Base-by-base conservation (phyloP, 2,797 vertebrate species). In the Sebastes melanostomus region DNA sequence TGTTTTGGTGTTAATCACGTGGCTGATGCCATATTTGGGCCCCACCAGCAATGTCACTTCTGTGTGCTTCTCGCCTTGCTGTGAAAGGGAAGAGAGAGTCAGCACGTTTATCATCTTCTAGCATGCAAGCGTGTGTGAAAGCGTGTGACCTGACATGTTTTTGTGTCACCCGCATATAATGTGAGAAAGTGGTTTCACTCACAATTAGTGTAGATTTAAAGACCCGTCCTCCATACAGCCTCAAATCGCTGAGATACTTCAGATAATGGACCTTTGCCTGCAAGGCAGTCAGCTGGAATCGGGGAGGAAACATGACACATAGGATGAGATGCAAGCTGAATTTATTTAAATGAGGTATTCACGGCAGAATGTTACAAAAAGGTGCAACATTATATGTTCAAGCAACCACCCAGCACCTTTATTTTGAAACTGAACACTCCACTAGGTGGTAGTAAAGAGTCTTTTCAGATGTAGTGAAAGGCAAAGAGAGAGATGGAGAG, bases 241-340 rank as follows among this genome's bases (percentile, higher is more conserved):
- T 95, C 81, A 99, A 94, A 87, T 99, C 98, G 89, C 96, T 99
- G 92, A 99, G 98, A 93, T 99, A 99, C 94, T 98, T 99, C 81
- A 99, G 96, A 94, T 99, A 99, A 94, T 99, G 97, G 52, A 99
- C 98, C 93, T 99, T 99, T 88, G 98, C 98, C 94, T 99, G 98
- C 81, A 99, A 91, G 69, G 97, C 97, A 22, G 98, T 99, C 30
- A 99, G 95, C 98, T 99, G 93, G n/a, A 87, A 74, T 2, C 1
- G 2, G 5, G 18, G 29, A 74, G 5, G 52, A 69, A 75, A 82
- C 1, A 84, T 66, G 9, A 63, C 11, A 73, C 11, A n/a, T 3
- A 24, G 9, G 4, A 70, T 76, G 6, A 76, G 32, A 82, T 32
- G n/a, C 3, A 68, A 52, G 54, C 7, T 42, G 10, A 65, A 72